These are phyloP conservation scores for Sebastes baramenuke DNA, from an alignment of 2,797 vertebrate genomes.

Conservation along the genomic window DNA sequence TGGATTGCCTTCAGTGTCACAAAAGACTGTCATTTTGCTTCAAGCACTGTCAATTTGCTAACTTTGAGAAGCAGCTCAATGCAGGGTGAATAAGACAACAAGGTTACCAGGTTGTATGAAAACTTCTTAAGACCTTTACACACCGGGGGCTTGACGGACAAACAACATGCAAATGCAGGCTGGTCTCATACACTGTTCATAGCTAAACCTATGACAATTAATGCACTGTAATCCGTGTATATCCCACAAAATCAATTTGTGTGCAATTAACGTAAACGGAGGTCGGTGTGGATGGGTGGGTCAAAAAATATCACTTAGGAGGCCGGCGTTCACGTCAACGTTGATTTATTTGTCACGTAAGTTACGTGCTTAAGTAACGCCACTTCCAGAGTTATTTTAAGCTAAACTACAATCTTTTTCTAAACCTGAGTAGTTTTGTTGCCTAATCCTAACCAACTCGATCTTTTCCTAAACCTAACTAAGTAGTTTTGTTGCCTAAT, in stretches of 20 bases:
- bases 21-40: background rate
- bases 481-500: too few species aligned
- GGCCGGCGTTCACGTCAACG: too few species aligned
- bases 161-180: background rate
- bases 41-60: background rate
- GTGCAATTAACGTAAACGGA: background rate
- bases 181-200: background rate
- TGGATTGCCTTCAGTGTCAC: background rate
- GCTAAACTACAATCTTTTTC: too few species aligned
- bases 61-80: background rate
- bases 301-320: fast-evolving
- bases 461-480: too few species aligned
- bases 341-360: too few species aligned
- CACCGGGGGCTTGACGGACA: background rate
- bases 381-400: too few species aligned
- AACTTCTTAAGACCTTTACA: background rate
- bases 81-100: background rate
- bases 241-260: background rate
- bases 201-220: background rate
- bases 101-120: background rate
- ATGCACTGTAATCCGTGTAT: background rate
- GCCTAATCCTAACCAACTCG: too few species aligned
- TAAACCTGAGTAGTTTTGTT: too few species aligned
- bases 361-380: too few species aligned
- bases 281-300: too few species aligned